Percentiles rank a stretch among this genome's conserved stretches.
These are phyloP conservation scores for Nothocercus julius DNA, from an alignment of 2,113 vertebrate species.

Conservation along the genomic window DNA sequence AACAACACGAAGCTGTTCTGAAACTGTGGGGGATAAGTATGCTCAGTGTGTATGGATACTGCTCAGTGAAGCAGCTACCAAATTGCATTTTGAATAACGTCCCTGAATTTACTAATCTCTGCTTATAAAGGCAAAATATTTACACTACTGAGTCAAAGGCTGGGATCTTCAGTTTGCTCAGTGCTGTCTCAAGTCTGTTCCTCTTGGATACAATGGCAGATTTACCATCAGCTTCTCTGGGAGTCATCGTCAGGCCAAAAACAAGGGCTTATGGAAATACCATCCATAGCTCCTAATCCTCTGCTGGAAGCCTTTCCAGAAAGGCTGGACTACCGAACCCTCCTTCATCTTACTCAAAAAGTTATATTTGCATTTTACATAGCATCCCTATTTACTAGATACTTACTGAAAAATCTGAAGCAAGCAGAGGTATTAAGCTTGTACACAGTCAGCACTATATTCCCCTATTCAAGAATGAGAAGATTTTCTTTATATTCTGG, in stretches of 20 bases:
- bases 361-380: not conserved
- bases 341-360: not conserved
- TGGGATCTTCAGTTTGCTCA: constrained; percentile 59
- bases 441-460: not conserved
- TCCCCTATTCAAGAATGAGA: not conserved
- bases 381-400: not conserved
- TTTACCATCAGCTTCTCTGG: constrained; percentile 54
- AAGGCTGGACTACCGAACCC: not conserved
- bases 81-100: constrained; percentile 36
- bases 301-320: constrained; percentile 39
- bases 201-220: constrained; percentile 58
- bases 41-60: not conserved
- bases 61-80: constrained; percentile 37
- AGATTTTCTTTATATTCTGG: not conserved
- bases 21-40: not conserved
- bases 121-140: constrained; percentile 58
- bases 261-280: constrained; percentile 56
- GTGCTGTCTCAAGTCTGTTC: constrained; percentile 32
- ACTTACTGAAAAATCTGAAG: not conserved
- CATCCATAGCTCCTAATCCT: constrained; percentile 45
- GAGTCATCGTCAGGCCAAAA: constrained; percentile 42
- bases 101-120: constrained; percentile 55
- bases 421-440: not conserved
- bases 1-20: not conserved
- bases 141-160: constrained; percentile 48